phyloP scores from a whole-genome alignment of 1,140 invertebrate species.

The Sminthurides bifidus region DNA sequence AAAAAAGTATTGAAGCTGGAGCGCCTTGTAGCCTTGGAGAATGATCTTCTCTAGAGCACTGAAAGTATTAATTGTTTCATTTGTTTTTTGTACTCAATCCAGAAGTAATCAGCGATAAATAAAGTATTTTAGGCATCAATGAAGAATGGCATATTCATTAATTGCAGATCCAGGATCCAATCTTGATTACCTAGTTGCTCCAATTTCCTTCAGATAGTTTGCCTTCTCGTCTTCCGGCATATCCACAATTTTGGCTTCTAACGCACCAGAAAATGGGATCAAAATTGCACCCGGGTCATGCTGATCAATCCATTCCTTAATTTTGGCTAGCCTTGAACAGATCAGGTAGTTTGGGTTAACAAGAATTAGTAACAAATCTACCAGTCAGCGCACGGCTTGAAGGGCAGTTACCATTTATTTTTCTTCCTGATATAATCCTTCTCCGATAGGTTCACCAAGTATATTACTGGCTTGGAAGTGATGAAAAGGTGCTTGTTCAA shows the following conservation, averaged over 20 bases:
- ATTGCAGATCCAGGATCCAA: no score
- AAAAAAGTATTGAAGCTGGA: slow-evolving; percentile 95
- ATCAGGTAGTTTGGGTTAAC: neutral
- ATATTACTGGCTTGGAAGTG: slow-evolving; percentile 96
- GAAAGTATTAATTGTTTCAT: no score
- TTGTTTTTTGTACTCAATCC: no score
- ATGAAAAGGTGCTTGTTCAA: slow-evolving; percentile 94
- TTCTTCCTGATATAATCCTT: slow-evolving; percentile 98
- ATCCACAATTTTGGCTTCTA: slow-evolving; percentile 77
- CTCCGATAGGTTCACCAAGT: slow-evolving; percentile 93
- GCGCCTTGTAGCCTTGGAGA: slow-evolving; percentile 87
- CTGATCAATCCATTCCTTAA: slow-evolving; percentile 98
- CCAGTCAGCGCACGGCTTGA: neutral
- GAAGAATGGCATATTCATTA: no score
- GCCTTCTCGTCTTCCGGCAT: slow-evolving; percentile 67
- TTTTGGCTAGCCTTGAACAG: slow-evolving; percentile 75
- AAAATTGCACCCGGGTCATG: slow-evolving; percentile 86
- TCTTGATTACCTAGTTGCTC: slow-evolving; percentile 56
- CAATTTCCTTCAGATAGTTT: slow-evolving; percentile 65
- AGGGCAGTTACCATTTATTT: slow-evolving; percentile 75
- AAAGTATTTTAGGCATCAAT: no score
- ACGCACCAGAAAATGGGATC: slow-evolving; percentile 88
- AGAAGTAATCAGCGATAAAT: no score
- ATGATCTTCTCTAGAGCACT: slow-evolving; percentile 95
- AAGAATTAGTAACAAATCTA: neutral